phyloP scores from a whole-genome alignment of 2,888 invertebrate genomes.

The Lepidochrysops patricia region DNA sequence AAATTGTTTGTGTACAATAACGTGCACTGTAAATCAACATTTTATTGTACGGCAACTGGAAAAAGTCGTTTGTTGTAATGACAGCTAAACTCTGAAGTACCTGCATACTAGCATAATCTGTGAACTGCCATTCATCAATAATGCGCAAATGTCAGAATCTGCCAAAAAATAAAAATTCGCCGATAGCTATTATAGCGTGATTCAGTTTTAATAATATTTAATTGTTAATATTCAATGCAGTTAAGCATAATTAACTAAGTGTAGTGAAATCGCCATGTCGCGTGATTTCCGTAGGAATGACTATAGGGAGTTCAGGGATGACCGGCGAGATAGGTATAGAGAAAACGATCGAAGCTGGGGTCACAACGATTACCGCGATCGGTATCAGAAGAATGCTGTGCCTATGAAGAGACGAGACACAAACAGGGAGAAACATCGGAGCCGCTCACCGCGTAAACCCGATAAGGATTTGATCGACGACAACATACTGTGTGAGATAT shows the following conservation, averaged over 20 bases:
- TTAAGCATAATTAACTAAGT: neutral
- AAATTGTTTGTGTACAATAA: too few relatives aligned
- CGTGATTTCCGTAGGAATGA: slow-evolving; percentile 27
- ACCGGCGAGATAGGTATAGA: slow-evolving; percentile 26
- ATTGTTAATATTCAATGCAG: neutral
- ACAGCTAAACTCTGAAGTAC: too few relatives aligned
- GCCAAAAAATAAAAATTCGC: neutral
- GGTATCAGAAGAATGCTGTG: slow-evolving; percentile 28
- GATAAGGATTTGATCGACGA: slow-evolving; percentile 58
- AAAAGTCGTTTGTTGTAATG: too few relatives aligned
- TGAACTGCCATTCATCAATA: too few relatives aligned
- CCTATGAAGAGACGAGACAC: slow-evolving; percentile 46
- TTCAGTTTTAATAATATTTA: neutral
- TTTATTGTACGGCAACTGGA: too few relatives aligned
- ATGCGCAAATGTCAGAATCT: too few relatives aligned
- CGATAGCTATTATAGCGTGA: neutral
- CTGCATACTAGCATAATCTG: too few relatives aligned
- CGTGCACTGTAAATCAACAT: too few relatives aligned
- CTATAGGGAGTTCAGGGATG: slow-evolving; percentile 21
- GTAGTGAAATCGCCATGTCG: slow-evolving; percentile 25
- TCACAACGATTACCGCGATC: slow-evolving; percentile 36
- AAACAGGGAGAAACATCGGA: slow-evolving; percentile 37
- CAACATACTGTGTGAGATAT: slow-evolving; percentile 58
- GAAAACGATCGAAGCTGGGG: slow-evolving; percentile 34
- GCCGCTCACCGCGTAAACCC: slow-evolving; percentile 49